These are phyloP conservation scores for Etheostoma perlongum DNA, from an alignment of 2,797 vertebrate species.

Conservation along the genomic window DNA sequence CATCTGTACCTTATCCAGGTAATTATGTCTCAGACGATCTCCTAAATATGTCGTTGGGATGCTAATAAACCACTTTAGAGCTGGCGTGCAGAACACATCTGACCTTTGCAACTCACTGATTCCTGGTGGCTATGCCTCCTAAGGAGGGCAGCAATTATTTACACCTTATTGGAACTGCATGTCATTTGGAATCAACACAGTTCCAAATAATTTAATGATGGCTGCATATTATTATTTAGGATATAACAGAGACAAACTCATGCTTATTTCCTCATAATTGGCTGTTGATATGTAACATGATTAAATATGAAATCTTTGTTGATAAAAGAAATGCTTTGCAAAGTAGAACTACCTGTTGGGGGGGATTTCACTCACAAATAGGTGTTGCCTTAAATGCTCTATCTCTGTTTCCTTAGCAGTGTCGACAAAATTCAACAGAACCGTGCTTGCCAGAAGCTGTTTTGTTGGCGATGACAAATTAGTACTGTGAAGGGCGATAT, in stretches of 20 bases:
- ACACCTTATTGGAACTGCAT: constrained; percentile 65
- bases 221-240: constrained; percentile 45
- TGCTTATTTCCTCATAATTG: constrained; percentile 46
- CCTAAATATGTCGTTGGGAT: constrained; percentile 81
- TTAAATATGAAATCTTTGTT: constrained; percentile 38
- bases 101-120: constrained; percentile 83
- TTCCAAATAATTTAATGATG: constrained; percentile 58
- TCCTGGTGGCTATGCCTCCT: constrained; percentile 67
- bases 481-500: constrained; percentile 76
- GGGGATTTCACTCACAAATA: constrained; percentile 1
- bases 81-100: constrained; percentile 72
- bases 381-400: constrained; percentile 52
- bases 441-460: constrained; percentile 64
- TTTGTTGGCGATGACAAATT: constrained; percentile 76
- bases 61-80: constrained; percentile 82
- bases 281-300: constrained; percentile 39
- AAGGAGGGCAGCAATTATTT: constrained; percentile 77
- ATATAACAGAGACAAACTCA: constrained; percentile 39
- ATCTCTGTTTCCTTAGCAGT: constrained; percentile 50
- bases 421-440: constrained; percentile 50
- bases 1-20: constrained; percentile 83
- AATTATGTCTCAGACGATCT: constrained; percentile 83
- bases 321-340: constrained; percentile 6
- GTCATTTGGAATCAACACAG: constrained; percentile 60
- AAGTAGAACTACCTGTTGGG: constrained; percentile 13